These are phyloP conservation scores for Augochlora pura DNA, from an alignment of 1,140 invertebrate species.

Conservation along the genomic window DNA sequence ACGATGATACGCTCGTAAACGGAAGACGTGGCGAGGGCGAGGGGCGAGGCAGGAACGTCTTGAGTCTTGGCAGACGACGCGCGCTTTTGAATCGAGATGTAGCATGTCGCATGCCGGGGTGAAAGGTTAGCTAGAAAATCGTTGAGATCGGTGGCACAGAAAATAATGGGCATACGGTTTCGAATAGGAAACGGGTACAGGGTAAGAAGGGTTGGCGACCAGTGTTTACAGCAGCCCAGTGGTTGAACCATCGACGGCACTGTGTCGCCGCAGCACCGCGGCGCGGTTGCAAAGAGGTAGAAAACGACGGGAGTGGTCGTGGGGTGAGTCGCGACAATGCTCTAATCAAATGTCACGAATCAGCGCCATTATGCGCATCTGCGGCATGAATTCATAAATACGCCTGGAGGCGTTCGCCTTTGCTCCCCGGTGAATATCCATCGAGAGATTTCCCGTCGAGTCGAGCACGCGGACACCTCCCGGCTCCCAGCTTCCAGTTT, in stretches of 20 bases:
- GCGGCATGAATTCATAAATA: constrained; percentile 79
- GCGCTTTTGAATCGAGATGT: constrained; percentile 15
- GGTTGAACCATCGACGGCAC: not conserved
- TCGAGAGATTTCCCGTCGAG: constrained; percentile 23
- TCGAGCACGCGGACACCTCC: not conserved
- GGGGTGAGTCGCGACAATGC: constrained; percentile 75
- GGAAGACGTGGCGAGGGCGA: no score
- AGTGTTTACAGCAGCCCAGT: constrained; percentile 23
- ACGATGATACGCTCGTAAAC: no score
- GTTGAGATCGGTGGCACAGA: constrained; percentile 51
- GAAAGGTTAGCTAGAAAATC: constrained; percentile 50
- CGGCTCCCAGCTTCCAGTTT: not conserved
- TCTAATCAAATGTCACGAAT: constrained; percentile 80
- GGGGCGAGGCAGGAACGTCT: no score
- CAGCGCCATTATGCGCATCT: constrained; percentile 79
- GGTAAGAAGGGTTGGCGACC: constrained; percentile 53
- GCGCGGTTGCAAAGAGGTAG: constrained; percentile 50
- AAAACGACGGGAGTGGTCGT: constrained; percentile 60
- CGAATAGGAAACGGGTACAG: constrained; percentile 1
- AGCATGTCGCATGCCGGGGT: not conserved
- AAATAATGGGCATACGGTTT: constrained; percentile 54
- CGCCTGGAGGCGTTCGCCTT: constrained; percentile 67
- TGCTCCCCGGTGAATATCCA: constrained; percentile 55
- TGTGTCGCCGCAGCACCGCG: not conserved
- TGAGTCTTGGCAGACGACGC: not conserved